These are phyloP conservation scores for Drosophila trapezifrons DNA, from an alignment of 1,140 invertebrate species.

Conservation along the genomic window DNA sequence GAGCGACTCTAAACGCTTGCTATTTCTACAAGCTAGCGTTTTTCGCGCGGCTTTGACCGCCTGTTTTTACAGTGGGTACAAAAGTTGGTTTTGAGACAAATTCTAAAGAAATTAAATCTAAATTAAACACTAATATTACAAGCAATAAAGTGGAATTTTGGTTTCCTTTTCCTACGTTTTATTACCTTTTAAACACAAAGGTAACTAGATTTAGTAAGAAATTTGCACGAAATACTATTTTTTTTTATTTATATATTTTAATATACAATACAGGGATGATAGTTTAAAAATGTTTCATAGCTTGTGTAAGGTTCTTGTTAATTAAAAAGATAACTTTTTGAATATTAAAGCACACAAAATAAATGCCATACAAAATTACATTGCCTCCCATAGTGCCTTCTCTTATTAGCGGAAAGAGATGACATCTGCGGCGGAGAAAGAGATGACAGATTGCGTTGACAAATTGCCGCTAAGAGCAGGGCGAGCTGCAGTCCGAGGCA, in stretches of 20 bases:
- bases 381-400: slow-evolving; percentile 22
- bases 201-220: too few species aligned
- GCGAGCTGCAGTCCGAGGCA: slow-evolving; percentile 27
- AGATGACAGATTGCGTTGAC: slow-evolving; percentile 58
- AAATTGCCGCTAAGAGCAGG: slow-evolving; percentile 49
- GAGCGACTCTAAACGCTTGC: slow-evolving; percentile 11
- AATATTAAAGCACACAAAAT: background rate
- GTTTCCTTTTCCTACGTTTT: background rate
- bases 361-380: background rate
- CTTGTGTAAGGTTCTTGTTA: too few species aligned
- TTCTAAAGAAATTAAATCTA: too few species aligned
- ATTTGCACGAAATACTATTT: too few species aligned
- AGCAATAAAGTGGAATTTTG: background rate
- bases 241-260: too few species aligned
- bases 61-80: background rate
- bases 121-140: too few species aligned
- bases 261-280: too few species aligned
- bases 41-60: background rate
- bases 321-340: too few species aligned
- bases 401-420: slow-evolving; percentile 35
- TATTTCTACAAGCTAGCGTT: background rate
- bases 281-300: too few species aligned
- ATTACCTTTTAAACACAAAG: background rate
- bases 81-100: background rate
- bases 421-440: background rate